phyloP scores from a whole-genome alignment of 2,797 vertebrate species.

The Neoniphon sammara region DNA sequence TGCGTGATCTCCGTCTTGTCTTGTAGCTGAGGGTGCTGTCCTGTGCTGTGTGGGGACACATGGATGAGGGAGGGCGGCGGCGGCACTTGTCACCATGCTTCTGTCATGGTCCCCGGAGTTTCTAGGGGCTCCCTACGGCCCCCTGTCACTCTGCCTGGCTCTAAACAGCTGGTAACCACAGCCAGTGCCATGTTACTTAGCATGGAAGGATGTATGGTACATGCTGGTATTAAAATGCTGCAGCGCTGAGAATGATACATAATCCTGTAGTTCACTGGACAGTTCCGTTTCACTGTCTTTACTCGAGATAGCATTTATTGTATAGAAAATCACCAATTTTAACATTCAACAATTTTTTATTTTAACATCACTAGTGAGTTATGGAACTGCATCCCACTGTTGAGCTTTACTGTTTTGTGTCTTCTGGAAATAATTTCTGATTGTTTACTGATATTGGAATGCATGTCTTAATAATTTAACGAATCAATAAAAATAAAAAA shows the following conservation, averaged over 20 bases:
- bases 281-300: background rate
- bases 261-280: background rate
- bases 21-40: constrained; percentile 78
- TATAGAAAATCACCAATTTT: too few species aligned
- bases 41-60: constrained; percentile 58
- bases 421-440: too few species aligned
- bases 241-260: constrained; percentile 11
- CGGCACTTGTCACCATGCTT: constrained; percentile 75
- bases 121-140: constrained; percentile 67
- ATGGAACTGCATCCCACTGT: too few species aligned
- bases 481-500: too few species aligned
- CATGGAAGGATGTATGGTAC: constrained; percentile 40
- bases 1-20: constrained; percentile 69
- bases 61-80: constrained; percentile 50
- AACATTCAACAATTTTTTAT: too few species aligned
- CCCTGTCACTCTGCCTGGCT: constrained; percentile 74
- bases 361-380: too few species aligned
- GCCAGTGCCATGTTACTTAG: constrained; percentile 37
- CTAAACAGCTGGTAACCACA: constrained; percentile 73
- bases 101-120: constrained; percentile 73
- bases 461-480: too few species aligned
- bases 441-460: too few species aligned
- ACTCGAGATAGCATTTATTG: too few species aligned
- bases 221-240: constrained; percentile 29
- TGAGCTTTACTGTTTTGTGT: too few species aligned